These are phyloP conservation scores for Calypte anna DNA, from an alignment of 2,113 vertebrate genomes.

Conservation along the genomic window DNA sequence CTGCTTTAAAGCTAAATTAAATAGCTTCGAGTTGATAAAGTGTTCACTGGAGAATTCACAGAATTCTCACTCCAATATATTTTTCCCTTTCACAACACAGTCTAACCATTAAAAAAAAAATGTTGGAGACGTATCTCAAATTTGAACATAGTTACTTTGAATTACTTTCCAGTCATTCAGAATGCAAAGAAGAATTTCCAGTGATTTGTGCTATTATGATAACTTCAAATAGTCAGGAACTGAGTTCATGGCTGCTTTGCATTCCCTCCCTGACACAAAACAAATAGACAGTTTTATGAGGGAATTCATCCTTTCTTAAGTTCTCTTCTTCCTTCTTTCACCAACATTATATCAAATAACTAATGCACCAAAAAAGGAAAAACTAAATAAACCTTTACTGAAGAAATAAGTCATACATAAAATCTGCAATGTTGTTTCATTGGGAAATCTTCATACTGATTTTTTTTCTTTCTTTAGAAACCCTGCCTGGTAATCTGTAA, in stretches of 20 bases:
- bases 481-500: neutral
- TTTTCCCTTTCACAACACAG: neutral
- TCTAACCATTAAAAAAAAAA: neutral
- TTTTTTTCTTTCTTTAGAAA: neutral
- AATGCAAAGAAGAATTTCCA: neutral
- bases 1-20: neutral
- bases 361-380: neutral
- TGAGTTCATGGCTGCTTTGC: neutral
- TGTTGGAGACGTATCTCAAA: accelerated
- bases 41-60: neutral
- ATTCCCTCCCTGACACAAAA: neutral
- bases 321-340: neutral
- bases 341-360: neutral
- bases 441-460: neutral
- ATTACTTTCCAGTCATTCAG: neutral
- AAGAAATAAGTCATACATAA: neutral
- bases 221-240: neutral
- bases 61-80: neutral
- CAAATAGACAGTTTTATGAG: neutral
- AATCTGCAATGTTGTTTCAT: neutral
- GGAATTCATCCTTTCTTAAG: neutral
- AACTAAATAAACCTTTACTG: neutral
- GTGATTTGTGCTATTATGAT: neutral
- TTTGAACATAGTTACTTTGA: neutral
- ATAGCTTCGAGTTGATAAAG: neutral